Base-by-base conservation (phyloP, 2,888 invertebrate species). In the Lasioglossum malachurum region DNA sequence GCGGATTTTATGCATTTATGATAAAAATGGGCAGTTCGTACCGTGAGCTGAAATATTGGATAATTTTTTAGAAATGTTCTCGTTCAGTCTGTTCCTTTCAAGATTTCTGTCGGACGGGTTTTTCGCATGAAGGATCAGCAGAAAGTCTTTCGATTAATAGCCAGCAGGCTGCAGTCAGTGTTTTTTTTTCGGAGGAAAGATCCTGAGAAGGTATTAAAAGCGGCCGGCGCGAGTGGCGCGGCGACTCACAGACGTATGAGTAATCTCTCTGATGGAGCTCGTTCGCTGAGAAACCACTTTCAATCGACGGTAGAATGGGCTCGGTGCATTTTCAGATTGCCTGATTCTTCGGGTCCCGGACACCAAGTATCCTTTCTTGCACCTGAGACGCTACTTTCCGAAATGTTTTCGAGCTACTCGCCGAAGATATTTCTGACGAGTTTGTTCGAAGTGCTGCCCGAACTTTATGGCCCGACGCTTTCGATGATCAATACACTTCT, bases 241-340 rank as follows among this genome's bases (percentile, higher is more conserved):
- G 60, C 38, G 80, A 35, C 44, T 46, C 44, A 16, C 74, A 53
- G 79, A 86, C 76, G 85, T 80, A 76, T 86, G 76, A 73, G 86
- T 79, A 87, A 87, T 86, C 82, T 86, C 75, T 73, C 87, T 82
- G 86, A 86, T 84, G 86, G 86, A 78, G 72, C 57, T 35, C 74
- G 31, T 67, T 60, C 73, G 75, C 71, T 81, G 86, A 78, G 86
- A 86, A 86, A 81, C 86, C 81, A 81, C 86, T 86, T 86, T 80
- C 86, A 85, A 85, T 85, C 80, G 80, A 60, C 80, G 80, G 31
- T 41, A 77, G 85, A 77, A 80, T 80, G 67, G 44, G 69, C 69
- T 69, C 80, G 86, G 73, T 71, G 69, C 85, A 84, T 86, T 78
- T 80, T 69, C 77, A 75, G 80, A 80, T 86, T 84, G 77, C 77